phyloP scores from a whole-genome alignment of 1,140 invertebrate species.

The Drosophila tani region DNA sequence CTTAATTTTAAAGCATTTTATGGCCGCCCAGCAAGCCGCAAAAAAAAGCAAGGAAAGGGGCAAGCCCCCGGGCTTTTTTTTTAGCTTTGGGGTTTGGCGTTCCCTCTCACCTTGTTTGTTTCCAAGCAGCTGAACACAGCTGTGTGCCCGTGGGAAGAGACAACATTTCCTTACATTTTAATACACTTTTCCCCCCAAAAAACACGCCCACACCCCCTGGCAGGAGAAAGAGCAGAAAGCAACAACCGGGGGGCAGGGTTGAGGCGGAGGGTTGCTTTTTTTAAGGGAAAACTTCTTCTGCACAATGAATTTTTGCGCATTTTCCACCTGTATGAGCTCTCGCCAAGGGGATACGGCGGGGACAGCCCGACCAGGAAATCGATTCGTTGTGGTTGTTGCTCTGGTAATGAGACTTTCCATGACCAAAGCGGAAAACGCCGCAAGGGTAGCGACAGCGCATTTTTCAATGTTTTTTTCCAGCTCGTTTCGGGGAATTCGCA shows the following conservation, averaged over 20 bases:
- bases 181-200: constrained; percentile 69
- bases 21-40: constrained; percentile 38
- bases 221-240: constrained; percentile 62
- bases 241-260: constrained; percentile 71
- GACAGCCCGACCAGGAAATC: constrained; percentile 53
- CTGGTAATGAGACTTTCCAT: constrained; percentile 56
- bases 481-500: constrained; percentile 38
- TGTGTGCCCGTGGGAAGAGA: constrained; percentile 48
- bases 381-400: constrained; percentile 78
- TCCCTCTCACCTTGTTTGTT: constrained; percentile 52
- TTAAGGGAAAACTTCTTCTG: constrained; percentile 70
- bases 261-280: constrained; percentile 26
- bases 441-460: constrained; percentile 31
- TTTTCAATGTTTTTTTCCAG: constrained; percentile 48
- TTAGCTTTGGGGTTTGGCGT: constrained; percentile 4
- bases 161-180: constrained; percentile 71
- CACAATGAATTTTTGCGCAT: constrained; percentile 83
- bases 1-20: constrained; percentile 65
- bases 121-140: constrained; percentile 78
- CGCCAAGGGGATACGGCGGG: background rate
- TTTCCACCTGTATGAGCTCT: constrained; percentile 78
- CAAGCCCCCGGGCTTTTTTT: constrained; percentile 45
- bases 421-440: constrained; percentile 26
- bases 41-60: constrained; percentile 4
- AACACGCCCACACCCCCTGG: background rate